Percentiles rank a stretch among this genome's conserved stretches.
Evolutionary conservation across 2,113 vertebrate genomes (phyloP).

Genomic region (Alectura lathami): DNA sequence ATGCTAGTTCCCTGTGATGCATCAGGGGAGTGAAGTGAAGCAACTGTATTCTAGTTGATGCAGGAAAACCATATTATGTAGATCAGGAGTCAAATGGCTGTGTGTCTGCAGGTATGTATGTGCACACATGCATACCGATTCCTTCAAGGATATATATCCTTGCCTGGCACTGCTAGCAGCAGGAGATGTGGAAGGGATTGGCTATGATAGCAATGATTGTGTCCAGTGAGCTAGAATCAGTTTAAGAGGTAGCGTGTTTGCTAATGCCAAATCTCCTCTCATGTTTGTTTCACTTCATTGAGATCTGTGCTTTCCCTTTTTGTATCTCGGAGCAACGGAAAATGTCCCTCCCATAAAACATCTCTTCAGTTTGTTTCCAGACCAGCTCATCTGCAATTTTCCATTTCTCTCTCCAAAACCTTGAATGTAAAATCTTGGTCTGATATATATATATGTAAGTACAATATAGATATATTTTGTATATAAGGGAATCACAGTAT

Average conservation of each 20-base stretch:
- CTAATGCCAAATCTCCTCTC: background rate
- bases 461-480: background rate
- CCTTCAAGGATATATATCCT: background rate
- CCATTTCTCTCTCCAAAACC: background rate
- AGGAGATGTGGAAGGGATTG: background rate
- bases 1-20: background rate
- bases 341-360: background rate
- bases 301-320: background rate
- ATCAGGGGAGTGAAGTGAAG: background rate
- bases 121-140: background rate
- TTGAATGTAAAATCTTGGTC: background rate
- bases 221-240: background rate
- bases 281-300: background rate
- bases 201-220: background rate
- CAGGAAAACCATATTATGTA: background rate
- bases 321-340: background rate
- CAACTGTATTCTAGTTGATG: background rate
- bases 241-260: background rate
- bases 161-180: background rate
- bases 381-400: background rate
- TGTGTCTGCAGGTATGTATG: background rate
- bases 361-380: background rate
- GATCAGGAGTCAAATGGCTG: background rate
- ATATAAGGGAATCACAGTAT: background rate
- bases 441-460: background rate